Base-by-base conservation (phyloP, 2,113 vertebrate genomes). In the Seriola rivoliana region DNA sequence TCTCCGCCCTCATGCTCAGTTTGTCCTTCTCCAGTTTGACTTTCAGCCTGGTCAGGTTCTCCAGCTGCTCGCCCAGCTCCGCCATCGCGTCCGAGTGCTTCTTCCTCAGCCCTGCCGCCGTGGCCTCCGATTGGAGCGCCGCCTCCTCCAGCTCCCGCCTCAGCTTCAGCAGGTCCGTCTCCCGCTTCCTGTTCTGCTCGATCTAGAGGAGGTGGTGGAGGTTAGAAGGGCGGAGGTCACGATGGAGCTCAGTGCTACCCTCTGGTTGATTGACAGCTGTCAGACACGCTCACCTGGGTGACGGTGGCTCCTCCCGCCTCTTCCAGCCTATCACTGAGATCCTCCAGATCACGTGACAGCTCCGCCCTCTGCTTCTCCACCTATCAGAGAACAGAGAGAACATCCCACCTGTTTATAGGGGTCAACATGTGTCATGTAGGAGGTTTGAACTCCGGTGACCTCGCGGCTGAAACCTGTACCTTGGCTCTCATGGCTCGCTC, bases 351-450 rank as follows among this genome's bases (percentile, higher is more conserved):
- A 32, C 86, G 63, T 62, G 94, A 91, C 42, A 95, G 87, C 60
- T 97, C 93, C 0, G 82, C 93, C 71, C 90, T 81, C 80, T 96
- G 94, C 81, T 97, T 97, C 88, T 96, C 94, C 62, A 96, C 91
- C 95, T 94, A 14, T 63, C 42, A 67, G 54, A 72, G 29, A 46
- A 25, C 62, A 21, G 25, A 55, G 4, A 58, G 29, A 75, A 21
- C 0, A 40, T 71, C 50, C 29, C 65, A 38, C 48, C 36, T 36
- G 32, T 34, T 71, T 13, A 23, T 23, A 19, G 21, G 34, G 38
- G 5, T 23, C 50, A 9, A n/a, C 21, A 54, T 10, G 50, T 25
- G 60, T 80, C 62, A 13, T 10, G 2, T 8, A 17, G 21, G 8
- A 54, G 59, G n/a, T 65, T 74, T 48, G 19, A 5, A 63, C 34